Conservation (phyloP, 1,140 invertebrate genomes). For the Callitettix versicolor region DNA sequence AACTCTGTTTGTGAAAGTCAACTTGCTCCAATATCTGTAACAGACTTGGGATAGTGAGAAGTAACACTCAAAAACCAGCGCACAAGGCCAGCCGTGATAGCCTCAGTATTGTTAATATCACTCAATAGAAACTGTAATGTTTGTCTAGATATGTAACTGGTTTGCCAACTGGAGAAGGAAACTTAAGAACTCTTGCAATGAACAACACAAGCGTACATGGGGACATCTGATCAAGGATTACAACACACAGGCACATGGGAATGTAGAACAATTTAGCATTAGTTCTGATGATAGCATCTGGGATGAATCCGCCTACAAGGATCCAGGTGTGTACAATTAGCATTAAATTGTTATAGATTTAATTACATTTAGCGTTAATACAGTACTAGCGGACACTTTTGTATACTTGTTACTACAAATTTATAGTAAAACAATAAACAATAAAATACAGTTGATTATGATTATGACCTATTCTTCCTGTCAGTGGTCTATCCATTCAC, state of each 20-base stretch:
- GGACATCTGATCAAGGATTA: slow-evolving; percentile 59
- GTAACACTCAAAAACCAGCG: too few species aligned
- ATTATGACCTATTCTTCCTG: too few species aligned
- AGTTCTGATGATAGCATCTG: slow-evolving; percentile 62
- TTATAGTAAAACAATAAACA: too few species aligned
- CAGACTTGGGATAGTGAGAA: too few species aligned
- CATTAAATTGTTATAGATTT: slow-evolving; percentile 17
- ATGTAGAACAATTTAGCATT: slow-evolving; percentile 63
- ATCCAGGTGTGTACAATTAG: slow-evolving; percentile 3
- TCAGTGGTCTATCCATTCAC: too few species aligned
- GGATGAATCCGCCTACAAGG: slow-evolving; percentile 37
- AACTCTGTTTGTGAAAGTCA: too few species aligned
- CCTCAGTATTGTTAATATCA: too few species aligned
- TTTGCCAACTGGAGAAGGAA: slow-evolving; percentile 65
- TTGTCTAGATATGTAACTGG: slow-evolving; percentile 68
- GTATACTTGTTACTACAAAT: neutral
- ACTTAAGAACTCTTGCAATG: slow-evolving; percentile 53
- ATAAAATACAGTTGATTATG: too few species aligned
- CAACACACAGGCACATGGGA: slow-evolving; percentile 55
- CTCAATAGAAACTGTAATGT: too few species aligned
- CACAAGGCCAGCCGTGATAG: too few species aligned
- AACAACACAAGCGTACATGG: slow-evolving; percentile 52
- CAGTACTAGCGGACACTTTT: slow-evolving; percentile 14
- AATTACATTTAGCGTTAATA: too few species aligned
- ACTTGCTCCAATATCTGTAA: too few species aligned